A percentile compares a stretch with the other conserved stretches of the same genome.
Evolutionary conservation across 2,888 invertebrate genomes (phyloP).

Genomic region (Catocala nupta): DNA sequence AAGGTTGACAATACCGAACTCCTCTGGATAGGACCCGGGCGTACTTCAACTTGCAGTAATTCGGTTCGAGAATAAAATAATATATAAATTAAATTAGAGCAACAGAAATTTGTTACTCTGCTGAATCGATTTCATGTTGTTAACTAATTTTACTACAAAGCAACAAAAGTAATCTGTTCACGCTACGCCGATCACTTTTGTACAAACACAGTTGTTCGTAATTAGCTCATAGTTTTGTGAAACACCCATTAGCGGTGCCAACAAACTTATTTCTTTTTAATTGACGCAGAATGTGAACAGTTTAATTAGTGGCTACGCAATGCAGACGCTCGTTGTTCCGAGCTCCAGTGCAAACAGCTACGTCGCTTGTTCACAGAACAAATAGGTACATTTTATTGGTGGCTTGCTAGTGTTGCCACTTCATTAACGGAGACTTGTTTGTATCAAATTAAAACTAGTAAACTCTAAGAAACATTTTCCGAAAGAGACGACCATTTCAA

Average conservation of each 20-base stretch:
- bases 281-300: slow-evolving; percentile 41
- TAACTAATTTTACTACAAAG: not conserved
- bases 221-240: slow-evolving; percentile 23
- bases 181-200: slow-evolving; percentile 1
- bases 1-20: no score
- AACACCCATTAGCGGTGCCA: slow-evolving; percentile 18
- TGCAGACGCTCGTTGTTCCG: slow-evolving; percentile 27
- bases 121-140: no score
- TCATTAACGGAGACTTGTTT: slow-evolving; percentile 5
- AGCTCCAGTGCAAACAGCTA: slow-evolving; percentile 8
- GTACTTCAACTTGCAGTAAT: no score
- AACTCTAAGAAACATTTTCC: not conserved
- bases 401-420: slow-evolving; percentile 6
- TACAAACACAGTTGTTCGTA: slow-evolving; percentile 6
- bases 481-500: no score
- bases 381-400: slow-evolving; percentile 20
- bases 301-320: slow-evolving; percentile 54
- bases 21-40: no score
- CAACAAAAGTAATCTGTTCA: slow-evolving; percentile 4
- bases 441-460: not conserved
- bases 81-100: no score
- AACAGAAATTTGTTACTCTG: no score
- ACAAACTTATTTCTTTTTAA: slow-evolving; percentile 42
- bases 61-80: no score
- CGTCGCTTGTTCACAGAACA: slow-evolving; percentile 15